Evolutionary conservation across 37 sponge, comb jelly and placozoan species (phyloP).

Genomic region (Ianthella basta): DNA sequence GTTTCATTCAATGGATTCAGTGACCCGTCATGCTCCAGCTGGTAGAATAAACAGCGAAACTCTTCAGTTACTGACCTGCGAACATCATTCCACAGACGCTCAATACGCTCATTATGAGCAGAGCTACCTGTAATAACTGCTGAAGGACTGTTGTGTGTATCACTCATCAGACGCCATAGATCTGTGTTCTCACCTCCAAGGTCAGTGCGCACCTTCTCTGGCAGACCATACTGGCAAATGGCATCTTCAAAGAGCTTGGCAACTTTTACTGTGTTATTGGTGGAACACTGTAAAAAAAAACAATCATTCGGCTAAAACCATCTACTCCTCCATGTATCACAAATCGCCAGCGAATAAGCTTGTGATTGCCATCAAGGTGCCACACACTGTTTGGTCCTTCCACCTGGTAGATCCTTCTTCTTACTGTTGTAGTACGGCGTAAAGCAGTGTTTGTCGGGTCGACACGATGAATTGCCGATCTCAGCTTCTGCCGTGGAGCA

Average conservation of each 20-base stretch:
- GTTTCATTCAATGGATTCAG: constrained; percentile 3
- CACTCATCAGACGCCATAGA: constrained; percentile 50
- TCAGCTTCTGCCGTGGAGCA: no score
- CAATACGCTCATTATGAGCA: constrained; percentile 61
- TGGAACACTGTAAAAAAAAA: not conserved
- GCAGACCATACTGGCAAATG: constrained; percentile 44
- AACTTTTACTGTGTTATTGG: constrained; percentile 52
- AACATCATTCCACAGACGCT: constrained; percentile 55
- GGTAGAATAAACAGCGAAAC: constrained; percentile 29
- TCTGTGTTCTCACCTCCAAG: constrained; percentile 57
- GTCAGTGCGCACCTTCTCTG: constrained; percentile 58
- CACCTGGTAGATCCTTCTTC: constrained; percentile 43
- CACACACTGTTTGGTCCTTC: constrained; percentile 53
- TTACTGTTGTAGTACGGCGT: no score
- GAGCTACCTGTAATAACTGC: constrained; percentile 56
- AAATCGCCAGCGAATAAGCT: constrained; percentile 55
- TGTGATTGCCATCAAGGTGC: constrained; percentile 68
- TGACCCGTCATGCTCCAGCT: constrained; percentile 49
- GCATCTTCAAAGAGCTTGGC: constrained; percentile 28
- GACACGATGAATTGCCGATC: no score
- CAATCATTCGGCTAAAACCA: no score
- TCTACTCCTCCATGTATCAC: constrained; percentile 68
- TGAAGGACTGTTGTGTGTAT: constrained; percentile 21
- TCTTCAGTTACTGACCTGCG: constrained; percentile 19
- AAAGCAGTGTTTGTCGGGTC: no score